These are phyloP conservation scores for Ephialtes manifestator DNA, from an alignment of 2,888 invertebrate genomes.

Conservation along the genomic window DNA sequence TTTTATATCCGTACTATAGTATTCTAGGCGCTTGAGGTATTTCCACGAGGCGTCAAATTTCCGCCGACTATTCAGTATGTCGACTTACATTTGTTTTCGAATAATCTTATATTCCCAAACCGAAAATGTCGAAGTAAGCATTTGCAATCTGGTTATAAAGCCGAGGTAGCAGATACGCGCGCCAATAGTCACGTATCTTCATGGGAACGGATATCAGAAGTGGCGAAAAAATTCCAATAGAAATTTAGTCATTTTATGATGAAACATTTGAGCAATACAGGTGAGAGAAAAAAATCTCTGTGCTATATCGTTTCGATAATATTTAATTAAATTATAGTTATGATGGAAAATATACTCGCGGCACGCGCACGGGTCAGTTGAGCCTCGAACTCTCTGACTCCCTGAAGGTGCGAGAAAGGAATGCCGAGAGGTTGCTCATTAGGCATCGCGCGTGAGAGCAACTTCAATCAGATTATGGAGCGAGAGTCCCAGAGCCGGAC, in stretches of 20 bases:
- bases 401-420: constrained; percentile 76
- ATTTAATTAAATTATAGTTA: constrained; percentile 1
- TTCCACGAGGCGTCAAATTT: constrained; percentile 33
- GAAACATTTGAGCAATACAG: not conserved
- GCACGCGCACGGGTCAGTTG: constrained; percentile 73
- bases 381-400: constrained; percentile 20
- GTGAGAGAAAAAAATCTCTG: not conserved
- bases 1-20: not conserved
- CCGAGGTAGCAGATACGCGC: constrained; percentile 23
- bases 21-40: constrained; percentile 24
- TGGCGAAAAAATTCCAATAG: not conserved
- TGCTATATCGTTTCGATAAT: not conserved
- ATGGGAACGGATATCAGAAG: not conserved
- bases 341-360: constrained; percentile 45
- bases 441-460: constrained; percentile 74
- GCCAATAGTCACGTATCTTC: constrained; percentile 1
- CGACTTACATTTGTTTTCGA: constrained; percentile 20
- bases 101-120: constrained; percentile 6
- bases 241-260: not conserved
- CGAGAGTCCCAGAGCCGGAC: constrained; percentile 69
- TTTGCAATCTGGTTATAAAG: not conserved
- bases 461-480: constrained; percentile 81
- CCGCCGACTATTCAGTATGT: constrained; percentile 5
- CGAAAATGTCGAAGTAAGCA: constrained; percentile 13
- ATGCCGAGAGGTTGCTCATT: constrained; percentile 81